Percentiles rank a stretch among this genome's conserved stretches.
phyloP scores from a whole-genome alignment of 2,888 invertebrate species.

The Drosophila lutescens region DNA sequence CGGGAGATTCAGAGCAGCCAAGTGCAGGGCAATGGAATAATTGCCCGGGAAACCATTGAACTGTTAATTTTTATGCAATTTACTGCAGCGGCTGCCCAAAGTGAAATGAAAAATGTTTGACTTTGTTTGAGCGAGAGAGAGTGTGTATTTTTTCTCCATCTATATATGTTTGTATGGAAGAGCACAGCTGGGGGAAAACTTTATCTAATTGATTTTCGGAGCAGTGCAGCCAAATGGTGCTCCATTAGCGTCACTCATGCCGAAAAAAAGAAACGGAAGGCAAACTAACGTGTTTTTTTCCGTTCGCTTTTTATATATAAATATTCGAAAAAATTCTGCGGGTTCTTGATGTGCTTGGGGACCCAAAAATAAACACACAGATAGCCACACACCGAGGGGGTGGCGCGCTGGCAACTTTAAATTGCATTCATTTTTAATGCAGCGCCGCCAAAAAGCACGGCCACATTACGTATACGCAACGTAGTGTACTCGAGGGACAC shows the following conservation, averaged over 20 bases:
- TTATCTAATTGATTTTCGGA: constrained; percentile 75
- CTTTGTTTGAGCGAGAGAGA: constrained; percentile 15
- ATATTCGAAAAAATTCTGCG: constrained; percentile 67
- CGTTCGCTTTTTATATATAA: constrained; percentile 44
- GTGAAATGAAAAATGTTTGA: constrained; percentile 49
- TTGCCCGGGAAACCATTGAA: constrained; percentile 50
- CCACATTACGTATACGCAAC: constrained; percentile 75
- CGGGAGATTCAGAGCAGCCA: neutral
- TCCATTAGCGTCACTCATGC: constrained; percentile 69
- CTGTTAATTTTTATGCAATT: constrained; percentile 64
- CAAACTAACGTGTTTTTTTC: constrained; percentile 53
- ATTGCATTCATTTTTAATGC: constrained; percentile 81
- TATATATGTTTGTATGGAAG: constrained; percentile 2
- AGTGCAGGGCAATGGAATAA: constrained; percentile 28
- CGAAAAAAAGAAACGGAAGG: constrained; percentile 32
- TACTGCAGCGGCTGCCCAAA: constrained; percentile 45
- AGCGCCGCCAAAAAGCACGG: constrained; percentile 62
- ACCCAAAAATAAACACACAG: constrained; percentile 21
- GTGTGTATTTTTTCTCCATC: neutral
- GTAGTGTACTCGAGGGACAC: constrained; percentile 72
- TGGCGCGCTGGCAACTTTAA: constrained; percentile 59
- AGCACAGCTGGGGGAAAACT: constrained; percentile 55
- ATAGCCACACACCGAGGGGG: constrained; percentile 20
- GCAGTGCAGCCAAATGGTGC: constrained; percentile 61
- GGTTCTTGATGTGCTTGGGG: constrained; percentile 59